Evolutionary conservation across 2,797 vertebrate genomes (phyloP).

Genomic region (Onychomys torridus): DNA sequence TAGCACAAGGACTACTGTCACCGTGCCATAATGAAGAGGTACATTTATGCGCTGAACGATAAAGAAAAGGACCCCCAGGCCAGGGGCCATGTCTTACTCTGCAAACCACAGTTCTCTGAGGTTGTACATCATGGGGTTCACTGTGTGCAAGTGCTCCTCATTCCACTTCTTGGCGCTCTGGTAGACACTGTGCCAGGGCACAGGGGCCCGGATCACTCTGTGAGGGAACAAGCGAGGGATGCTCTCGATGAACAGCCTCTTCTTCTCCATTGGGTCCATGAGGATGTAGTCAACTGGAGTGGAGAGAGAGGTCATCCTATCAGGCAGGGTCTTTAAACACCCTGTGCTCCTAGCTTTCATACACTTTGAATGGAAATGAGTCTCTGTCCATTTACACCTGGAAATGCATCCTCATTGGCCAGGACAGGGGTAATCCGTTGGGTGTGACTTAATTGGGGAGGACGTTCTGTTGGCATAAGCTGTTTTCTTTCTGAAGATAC

Average conservation of each 20-base stretch:
- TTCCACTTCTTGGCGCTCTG: slow-evolving; percentile 88
- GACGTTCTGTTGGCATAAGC: background rate
- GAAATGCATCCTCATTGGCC: background rate
- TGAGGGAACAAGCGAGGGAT: slow-evolving; percentile 89
- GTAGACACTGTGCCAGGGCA: slow-evolving; percentile 92
- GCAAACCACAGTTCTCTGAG: slow-evolving; percentile 93
- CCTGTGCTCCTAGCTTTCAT: background rate
- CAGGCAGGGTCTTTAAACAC: background rate
- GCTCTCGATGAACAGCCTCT: slow-evolving; percentile 90
- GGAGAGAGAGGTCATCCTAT: background rate
- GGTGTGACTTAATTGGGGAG: background rate
- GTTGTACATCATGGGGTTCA: slow-evolving; percentile 90
- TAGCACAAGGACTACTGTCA: background rate
- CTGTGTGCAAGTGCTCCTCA: slow-evolving; percentile 89
- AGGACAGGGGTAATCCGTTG: background rate
- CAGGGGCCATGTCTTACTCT: slow-evolving; percentile 86
- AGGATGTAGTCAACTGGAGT: slow-evolving; percentile 94
- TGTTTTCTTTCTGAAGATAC: slow-evolving; percentile 18
- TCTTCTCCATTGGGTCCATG: slow-evolving; percentile 91
- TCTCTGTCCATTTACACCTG: background rate
- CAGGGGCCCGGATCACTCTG: slow-evolving; percentile 91
- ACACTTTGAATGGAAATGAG: background rate
- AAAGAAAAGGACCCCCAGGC: too few species aligned
- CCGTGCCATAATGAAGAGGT: background rate
- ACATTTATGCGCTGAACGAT: background rate